Evolutionary conservation across 2,797 vertebrate genomes (phyloP).

Genomic region (Mionectes olivaceus): DNA sequence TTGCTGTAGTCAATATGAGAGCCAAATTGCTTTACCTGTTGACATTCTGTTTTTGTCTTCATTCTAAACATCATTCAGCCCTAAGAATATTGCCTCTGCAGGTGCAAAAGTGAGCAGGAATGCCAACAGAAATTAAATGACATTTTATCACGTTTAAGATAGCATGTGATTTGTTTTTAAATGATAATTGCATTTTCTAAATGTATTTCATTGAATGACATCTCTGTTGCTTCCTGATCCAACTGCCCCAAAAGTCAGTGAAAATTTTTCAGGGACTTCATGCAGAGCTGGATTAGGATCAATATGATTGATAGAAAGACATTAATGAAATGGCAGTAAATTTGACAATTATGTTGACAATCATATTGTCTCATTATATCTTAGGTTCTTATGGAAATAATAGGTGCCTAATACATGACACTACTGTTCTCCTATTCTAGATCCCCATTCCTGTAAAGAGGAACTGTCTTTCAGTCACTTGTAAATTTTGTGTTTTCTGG

Average conservation of each 20-base stretch:
- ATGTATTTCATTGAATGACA: neutral
- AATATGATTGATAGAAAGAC: neutral
- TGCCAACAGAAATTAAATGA: slow-evolving; percentile 38
- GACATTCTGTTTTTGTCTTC: slow-evolving; percentile 16
- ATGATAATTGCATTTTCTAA: neutral
- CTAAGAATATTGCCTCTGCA: slow-evolving; percentile 19
- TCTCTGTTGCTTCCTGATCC: neutral
- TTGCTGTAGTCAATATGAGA: neutral
- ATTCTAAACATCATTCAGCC: neutral
- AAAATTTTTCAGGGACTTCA: neutral
- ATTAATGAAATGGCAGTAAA: neutral
- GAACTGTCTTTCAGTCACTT: neutral
- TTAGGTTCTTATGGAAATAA: neutral
- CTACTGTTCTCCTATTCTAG: neutral
- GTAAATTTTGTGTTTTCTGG: neutral
- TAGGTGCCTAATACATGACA: neutral
- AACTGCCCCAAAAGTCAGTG: neutral
- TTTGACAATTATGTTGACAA: neutral
- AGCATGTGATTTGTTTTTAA: slow-evolving; percentile 5
- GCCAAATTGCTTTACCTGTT: neutral
- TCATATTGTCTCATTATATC: neutral
- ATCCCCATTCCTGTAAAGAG: neutral
- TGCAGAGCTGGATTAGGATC: neutral
- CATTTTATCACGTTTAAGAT: slow-evolving; percentile 17
- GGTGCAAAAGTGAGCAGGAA: neutral